Evolutionary conservation across 2,888 invertebrate genomes (phyloP), one percentile per base, ranked within the genome.

Genomic region (Chelonus formosanus): DNA sequence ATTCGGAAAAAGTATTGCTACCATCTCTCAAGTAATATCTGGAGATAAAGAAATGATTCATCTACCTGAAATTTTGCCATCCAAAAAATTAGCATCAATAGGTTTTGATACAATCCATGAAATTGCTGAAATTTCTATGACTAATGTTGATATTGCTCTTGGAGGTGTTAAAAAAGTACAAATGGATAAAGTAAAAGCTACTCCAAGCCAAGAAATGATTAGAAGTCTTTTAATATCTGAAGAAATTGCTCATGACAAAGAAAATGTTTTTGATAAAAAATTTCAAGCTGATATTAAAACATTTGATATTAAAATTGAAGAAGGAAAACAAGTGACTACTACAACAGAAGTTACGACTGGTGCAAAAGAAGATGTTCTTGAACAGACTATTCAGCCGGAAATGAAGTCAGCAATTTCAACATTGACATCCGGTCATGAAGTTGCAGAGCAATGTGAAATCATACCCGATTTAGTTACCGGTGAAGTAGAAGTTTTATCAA

Each of bases 321-420:
- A 85, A 73, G 85, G 83, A 20, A 80, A 82, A 70, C 80, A 84
- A 34, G 74, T 86, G n/a, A 80, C 80, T 0, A 75, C 73, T 0
- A 76, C 89, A 0, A 87, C 84, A 43, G 87, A 89, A 84, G 80
- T 86, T 40, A 84, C 85, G 67, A 77, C 82, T 53, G 86, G 86
- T 73, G 88, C 89, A 76, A 83, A 77, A 63, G 87, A 87, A 76
- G 77, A 80, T 50, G 67, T 74, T 2, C 80, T 87, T 44, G 74
- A 80, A 67, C 78, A 78, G 20, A 71, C 78, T 5, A 76, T 78
- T 10, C 78, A 79, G 72, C 85, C 73, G 3, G 71, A 45, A 20
- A 48, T 61, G 6, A 67, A 70, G 47, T 70, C 65, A 4, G 78
- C 75, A 5, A 58, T 74, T 2, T 69, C 73, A 5, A 59, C 45